Evolutionary conservation across 2,888 invertebrate species (phyloP).

Genomic region (Proisotoma minuta): DNA sequence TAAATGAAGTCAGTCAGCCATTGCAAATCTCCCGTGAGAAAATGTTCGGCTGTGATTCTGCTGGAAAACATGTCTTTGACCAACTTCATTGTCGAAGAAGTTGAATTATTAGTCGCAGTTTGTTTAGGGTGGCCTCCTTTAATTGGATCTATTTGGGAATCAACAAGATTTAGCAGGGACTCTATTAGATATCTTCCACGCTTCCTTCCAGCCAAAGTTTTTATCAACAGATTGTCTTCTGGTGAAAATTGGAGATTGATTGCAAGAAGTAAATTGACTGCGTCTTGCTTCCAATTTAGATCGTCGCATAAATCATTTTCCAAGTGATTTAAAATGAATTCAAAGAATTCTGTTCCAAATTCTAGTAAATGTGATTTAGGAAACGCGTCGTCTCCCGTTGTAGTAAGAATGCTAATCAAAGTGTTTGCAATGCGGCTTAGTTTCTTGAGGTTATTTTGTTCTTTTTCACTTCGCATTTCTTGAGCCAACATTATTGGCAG

Average conservation of each 20-base stretch:
- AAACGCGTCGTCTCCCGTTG: constrained; percentile 22
- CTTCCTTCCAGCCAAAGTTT: constrained; percentile 16
- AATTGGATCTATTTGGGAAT: background rate
- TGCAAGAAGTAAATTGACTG: constrained; percentile 24
- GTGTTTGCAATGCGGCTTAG: constrained; percentile 14
- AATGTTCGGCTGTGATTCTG: constrained; percentile 14
- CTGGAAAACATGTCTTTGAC: constrained; percentile 26
- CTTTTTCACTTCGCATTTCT: constrained; percentile 19
- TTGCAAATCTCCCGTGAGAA: constrained; percentile 10
- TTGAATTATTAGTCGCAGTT: background rate
- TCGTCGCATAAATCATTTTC: constrained; percentile 14
- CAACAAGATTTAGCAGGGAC: background rate
- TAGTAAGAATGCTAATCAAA: constrained; percentile 19
- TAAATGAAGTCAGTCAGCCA: constrained; percentile 11
- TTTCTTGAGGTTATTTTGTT: constrained; percentile 1
- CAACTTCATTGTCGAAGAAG: constrained; percentile 22
- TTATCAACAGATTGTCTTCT: constrained; percentile 21
- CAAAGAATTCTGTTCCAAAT: constrained; percentile 20
- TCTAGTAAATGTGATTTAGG: constrained; percentile 22
- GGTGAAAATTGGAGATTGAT: constrained; percentile 27
- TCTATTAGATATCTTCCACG: constrained; percentile 4
- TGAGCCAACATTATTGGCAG: constrained; percentile 21
- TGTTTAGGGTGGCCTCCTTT: background rate
- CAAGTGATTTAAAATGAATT: constrained; percentile 20
- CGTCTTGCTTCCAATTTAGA: background rate